phyloP scores from a whole-genome alignment of 2,113 vertebrate species.

The Probosciger aterrimus region DNA sequence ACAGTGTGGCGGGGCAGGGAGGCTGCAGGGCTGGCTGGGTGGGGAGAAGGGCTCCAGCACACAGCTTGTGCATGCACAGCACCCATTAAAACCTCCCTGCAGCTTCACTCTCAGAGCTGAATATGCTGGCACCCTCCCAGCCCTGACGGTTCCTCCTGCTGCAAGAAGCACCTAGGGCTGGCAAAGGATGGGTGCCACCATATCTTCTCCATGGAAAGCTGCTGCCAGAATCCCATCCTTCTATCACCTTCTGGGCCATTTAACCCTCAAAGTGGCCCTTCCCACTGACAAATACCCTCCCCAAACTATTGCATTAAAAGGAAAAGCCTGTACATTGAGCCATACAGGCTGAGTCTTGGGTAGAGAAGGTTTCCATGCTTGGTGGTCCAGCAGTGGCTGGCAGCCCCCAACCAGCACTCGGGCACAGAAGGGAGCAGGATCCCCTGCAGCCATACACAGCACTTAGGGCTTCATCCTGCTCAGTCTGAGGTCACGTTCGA shows the following conservation, averaged over 20 bases:
- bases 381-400: neutral
- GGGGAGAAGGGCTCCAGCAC: neutral
- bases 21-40: neutral
- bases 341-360: constrained; percentile 27
- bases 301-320: constrained; percentile 53
- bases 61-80: neutral
- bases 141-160: neutral
- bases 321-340: neutral
- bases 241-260: neutral
- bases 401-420: neutral
- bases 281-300: constrained; percentile 33
- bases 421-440: neutral
- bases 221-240: neutral
- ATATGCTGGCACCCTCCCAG: neutral
- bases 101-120: neutral
- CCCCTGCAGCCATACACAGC: neutral
- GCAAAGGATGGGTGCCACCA: neutral
- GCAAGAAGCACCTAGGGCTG: neutral
- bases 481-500: constrained; percentile 87
- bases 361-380: neutral
- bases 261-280: neutral
- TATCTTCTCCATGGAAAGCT: neutral
- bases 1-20: neutral
- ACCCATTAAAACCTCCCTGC: neutral
- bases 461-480: constrained; percentile 91